Conservation (phyloP, 2,113 vertebrate species). For the Hypocryptadius cinnamomeus region DNA sequence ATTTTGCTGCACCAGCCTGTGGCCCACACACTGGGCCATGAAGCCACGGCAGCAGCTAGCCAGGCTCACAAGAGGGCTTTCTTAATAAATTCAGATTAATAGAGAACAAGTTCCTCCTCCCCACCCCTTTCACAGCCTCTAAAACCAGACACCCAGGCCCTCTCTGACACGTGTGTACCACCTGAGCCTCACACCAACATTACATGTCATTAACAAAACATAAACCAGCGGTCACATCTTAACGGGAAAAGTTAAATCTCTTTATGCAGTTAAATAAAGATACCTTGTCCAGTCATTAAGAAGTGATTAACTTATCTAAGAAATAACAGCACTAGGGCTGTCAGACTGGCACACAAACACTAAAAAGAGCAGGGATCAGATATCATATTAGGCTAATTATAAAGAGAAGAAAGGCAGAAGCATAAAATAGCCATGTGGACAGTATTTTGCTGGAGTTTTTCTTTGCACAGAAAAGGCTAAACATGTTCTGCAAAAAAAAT, state of each 20-base stretch:
- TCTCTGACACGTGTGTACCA: neutral
- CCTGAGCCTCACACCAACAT: neutral
- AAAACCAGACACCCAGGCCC: neutral
- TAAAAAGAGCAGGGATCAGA: conserved; percentile 47
- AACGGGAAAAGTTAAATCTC: conserved; percentile 47
- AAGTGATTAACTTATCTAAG: conserved; percentile 50
- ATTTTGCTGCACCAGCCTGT: neutral
- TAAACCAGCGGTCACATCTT: neutral
- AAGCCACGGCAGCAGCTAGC: neutral
- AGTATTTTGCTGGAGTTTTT: conserved; percentile 14
- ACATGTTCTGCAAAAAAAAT: neutral
- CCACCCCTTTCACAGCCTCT: neutral
- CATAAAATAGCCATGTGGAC: conserved; percentile 22
- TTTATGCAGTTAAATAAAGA: conserved; percentile 46
- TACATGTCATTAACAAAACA: conserved; percentile 17
- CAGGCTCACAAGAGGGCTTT: neutral
- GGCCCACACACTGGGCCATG: neutral
- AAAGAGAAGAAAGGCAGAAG: conserved; percentile 14
- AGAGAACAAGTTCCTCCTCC: neutral
- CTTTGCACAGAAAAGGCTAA: neutral
- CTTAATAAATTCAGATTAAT: conserved; percentile 8
- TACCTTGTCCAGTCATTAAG: conserved; percentile 55
- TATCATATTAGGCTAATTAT: conserved; percentile 49
- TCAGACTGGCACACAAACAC: conserved; percentile 10
- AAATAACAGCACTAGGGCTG: conserved; percentile 29